A percentile compares a stretch with the other conserved stretches of the same genome.
Conservation (phyloP, 2,113 vertebrate species). For the Chloroceryle aenea region DNA sequence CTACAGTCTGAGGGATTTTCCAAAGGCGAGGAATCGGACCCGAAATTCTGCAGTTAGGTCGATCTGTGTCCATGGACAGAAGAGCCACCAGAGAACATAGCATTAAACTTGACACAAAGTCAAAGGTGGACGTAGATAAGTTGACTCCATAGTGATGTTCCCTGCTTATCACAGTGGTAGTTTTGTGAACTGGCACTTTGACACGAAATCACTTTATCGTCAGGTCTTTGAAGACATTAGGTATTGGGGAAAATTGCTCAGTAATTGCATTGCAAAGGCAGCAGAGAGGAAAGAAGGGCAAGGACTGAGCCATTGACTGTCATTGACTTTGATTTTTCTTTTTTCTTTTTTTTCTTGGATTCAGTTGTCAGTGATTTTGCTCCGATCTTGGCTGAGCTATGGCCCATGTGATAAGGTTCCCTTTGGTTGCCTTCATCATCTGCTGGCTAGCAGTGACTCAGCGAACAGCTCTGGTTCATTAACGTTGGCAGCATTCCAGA, state of each 20-base stretch:
- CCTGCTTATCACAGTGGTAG: neutral
- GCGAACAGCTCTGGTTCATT: conserved; percentile 50
- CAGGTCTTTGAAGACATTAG: neutral
- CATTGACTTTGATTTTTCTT: neutral
- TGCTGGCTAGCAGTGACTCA: conserved; percentile 48
- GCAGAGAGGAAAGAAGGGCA: neutral
- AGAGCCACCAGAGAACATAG: neutral
- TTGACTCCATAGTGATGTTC: neutral
- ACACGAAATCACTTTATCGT: neutral
- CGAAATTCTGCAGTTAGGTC: neutral
- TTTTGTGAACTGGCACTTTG: neutral
- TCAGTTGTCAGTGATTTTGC: neutral
- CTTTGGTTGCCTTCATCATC: conserved; percentile 4
- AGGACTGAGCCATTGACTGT: neutral
- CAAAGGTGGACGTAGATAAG: neutral
- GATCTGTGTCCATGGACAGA: neutral
- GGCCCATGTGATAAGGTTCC: neutral
- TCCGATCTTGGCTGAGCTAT: neutral
- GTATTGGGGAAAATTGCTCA: neutral
- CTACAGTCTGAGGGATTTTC: neutral
- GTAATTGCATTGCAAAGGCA: neutral
- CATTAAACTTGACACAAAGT: neutral
- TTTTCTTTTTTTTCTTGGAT: neutral
- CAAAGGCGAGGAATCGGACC: neutral
- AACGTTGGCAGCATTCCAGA: conserved; percentile 20